These are phyloP conservation scores for Byasa hedistus DNA, from an alignment of 2,888 invertebrate genomes.

Conservation along the genomic window DNA sequence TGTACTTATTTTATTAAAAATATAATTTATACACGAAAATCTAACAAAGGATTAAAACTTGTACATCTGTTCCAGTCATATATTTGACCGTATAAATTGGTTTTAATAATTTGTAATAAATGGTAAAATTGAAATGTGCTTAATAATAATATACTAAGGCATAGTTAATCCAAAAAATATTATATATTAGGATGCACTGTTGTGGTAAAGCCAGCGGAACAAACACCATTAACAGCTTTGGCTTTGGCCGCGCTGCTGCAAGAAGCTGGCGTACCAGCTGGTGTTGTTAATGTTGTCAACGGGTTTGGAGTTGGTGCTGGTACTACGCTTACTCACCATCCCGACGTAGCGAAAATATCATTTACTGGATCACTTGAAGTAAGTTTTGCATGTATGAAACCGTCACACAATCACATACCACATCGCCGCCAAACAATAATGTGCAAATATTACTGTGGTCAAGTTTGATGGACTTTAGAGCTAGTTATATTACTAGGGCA, in stretches of 20 bases:
- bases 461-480: too few relatives aligned
- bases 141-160: neutral
- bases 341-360: constrained; percentile 90
- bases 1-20: neutral
- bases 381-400: constrained; percentile 59
- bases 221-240: constrained; percentile 93
- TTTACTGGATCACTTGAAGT: constrained; percentile 80
- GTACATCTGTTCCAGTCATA: too few relatives aligned
- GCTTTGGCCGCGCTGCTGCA: constrained; percentile 88
- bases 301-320: constrained; percentile 90
- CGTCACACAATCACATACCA: too few relatives aligned
- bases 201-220: constrained; percentile 95
- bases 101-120: too few relatives aligned
- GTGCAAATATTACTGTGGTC: too few relatives aligned
- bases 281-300: constrained; percentile 93
- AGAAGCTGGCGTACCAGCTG: constrained; percentile 94
- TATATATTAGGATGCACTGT: constrained; percentile 83
- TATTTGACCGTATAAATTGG: too few relatives aligned
- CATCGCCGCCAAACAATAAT: too few relatives aligned
- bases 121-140: neutral
- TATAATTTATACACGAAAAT: too few relatives aligned
- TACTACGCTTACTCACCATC: constrained; percentile 85
- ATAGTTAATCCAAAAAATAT: neutral
- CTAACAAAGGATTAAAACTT: neutral
- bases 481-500: too few relatives aligned